These are phyloP conservation scores for Sminthurides aquaticus DNA, from an alignment of 2,888 invertebrate species.

Conservation along the genomic window DNA sequence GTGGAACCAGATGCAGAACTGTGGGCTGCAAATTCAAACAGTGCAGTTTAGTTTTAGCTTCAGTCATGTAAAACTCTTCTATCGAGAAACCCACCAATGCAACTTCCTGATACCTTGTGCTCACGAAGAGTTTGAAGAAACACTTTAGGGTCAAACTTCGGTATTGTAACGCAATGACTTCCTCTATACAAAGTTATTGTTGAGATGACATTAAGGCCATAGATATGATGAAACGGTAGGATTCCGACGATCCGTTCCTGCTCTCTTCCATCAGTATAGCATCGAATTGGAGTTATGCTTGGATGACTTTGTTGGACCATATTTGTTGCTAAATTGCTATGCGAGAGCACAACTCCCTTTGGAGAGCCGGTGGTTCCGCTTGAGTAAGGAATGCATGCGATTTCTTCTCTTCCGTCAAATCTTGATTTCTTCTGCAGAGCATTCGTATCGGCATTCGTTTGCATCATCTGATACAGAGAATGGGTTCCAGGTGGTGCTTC, in stretches of 20 bases:
- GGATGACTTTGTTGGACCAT: slow-evolving; percentile 19
- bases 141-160: slow-evolving; percentile 63
- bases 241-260: slow-evolving; percentile 35
- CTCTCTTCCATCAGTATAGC: slow-evolving; percentile 21
- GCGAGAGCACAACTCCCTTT: slow-evolving; percentile 63
- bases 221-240: slow-evolving; percentile 53
- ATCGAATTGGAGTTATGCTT: background rate
- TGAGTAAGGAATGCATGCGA: slow-evolving; percentile 14
- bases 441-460: slow-evolving; percentile 2
- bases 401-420: background rate
- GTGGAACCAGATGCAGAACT: slow-evolving; percentile 58
- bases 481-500: slow-evolving; percentile 31
- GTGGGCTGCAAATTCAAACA: slow-evolving; percentile 25
- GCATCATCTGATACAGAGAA: slow-evolving; percentile 35
- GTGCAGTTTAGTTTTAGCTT: too few relatives aligned
- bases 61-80: too few relatives aligned
- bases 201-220: slow-evolving; percentile 63
- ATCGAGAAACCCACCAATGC: too few relatives aligned
- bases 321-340: slow-evolving; percentile 35
- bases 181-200: slow-evolving; percentile 57
- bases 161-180: slow-evolving; percentile 59
- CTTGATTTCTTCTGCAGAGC: slow-evolving; percentile 6
- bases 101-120: slow-evolving; percentile 52
- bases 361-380: slow-evolving; percentile 55
- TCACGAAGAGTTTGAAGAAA: slow-evolving; percentile 60